Evolutionary conservation across 2,888 invertebrate genomes (phyloP).

Genomic region (Luffia ferchaultella): DNA sequence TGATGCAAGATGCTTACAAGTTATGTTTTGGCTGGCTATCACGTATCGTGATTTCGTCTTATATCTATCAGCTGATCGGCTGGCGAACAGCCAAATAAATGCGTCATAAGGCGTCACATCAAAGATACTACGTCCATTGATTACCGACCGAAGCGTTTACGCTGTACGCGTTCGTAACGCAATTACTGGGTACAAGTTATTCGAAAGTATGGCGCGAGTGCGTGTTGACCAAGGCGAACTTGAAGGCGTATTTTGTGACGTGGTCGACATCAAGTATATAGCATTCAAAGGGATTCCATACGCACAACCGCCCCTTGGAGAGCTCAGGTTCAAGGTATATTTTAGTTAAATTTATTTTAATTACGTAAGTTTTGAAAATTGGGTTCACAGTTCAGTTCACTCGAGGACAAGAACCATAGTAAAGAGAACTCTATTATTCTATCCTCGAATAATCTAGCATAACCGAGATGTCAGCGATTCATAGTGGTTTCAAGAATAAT

Average conservation of each 20-base stretch:
- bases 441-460: too few species aligned
- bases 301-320: conserved; percentile 64
- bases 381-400: too few species aligned
- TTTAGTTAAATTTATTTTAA: too few species aligned
- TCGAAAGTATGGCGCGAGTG: conserved; percentile 29
- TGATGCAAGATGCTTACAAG: not conserved
- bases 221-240: conserved; percentile 38
- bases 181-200: not conserved
- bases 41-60: not conserved
- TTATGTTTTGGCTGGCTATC: not conserved
- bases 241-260: conserved; percentile 32
- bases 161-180: not conserved
- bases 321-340: conserved; percentile 68
- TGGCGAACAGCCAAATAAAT: not conserved
- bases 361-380: too few species aligned
- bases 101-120: not conserved
- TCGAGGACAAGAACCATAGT: too few species aligned
- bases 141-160: not conserved
- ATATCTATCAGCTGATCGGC: not conserved
- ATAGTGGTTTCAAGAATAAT: too few species aligned
- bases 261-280: conserved; percentile 31
- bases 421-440: too few species aligned
- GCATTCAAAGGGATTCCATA: conserved; percentile 68
- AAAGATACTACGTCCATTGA: not conserved
- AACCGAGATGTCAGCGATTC: too few species aligned